These are phyloP conservation scores for Bombycilla garrulus DNA, from an alignment of 2,113 vertebrate species.

Conservation along the genomic window DNA sequence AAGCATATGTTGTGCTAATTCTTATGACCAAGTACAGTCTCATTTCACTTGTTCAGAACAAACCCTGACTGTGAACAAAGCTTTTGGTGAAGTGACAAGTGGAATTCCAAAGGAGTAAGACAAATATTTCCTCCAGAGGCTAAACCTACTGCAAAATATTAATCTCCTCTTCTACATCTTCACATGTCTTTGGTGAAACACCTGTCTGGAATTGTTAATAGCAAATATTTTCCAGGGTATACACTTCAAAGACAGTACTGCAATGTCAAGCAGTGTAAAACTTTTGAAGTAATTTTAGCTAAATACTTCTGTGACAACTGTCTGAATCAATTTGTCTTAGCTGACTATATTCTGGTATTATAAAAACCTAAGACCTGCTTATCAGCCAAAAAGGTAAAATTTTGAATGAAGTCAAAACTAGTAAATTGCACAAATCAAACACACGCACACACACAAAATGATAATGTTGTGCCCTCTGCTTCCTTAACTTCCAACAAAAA, in stretches of 20 bases:
- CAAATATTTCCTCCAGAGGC: constrained; percentile 77
- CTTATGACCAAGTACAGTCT: constrained; percentile 57
- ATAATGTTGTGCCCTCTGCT: not conserved
- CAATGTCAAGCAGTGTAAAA: constrained; percentile 74
- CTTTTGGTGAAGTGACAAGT: constrained; percentile 72
- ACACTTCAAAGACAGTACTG: constrained; percentile 77
- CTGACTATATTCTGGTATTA: constrained; percentile 59
- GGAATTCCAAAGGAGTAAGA: constrained; percentile 75
- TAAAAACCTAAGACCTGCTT: constrained; percentile 55
- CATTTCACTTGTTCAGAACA: constrained; percentile 67
- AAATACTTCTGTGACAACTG: constrained; percentile 81
- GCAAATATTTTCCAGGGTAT: constrained; percentile 77
- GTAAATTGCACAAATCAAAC: constrained; percentile 47
- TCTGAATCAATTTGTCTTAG: constrained; percentile 78
- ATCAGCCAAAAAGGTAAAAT: constrained; percentile 65
- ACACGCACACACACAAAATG: not conserved
- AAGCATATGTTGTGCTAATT: constrained; percentile 61
- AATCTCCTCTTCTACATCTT: constrained; percentile 76
- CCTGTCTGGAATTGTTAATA: constrained; percentile 81
- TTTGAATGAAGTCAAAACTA: constrained; percentile 34
- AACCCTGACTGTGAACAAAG: constrained; percentile 56
- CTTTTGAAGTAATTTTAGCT: constrained; percentile 77
- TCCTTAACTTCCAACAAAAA: constrained; percentile 36
- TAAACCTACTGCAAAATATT: constrained; percentile 75
- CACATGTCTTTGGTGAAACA: constrained; percentile 77